These are phyloP conservation scores for Tor tambroides DNA, from an alignment of 2,113 vertebrate species.

Conservation along the genomic window DNA sequence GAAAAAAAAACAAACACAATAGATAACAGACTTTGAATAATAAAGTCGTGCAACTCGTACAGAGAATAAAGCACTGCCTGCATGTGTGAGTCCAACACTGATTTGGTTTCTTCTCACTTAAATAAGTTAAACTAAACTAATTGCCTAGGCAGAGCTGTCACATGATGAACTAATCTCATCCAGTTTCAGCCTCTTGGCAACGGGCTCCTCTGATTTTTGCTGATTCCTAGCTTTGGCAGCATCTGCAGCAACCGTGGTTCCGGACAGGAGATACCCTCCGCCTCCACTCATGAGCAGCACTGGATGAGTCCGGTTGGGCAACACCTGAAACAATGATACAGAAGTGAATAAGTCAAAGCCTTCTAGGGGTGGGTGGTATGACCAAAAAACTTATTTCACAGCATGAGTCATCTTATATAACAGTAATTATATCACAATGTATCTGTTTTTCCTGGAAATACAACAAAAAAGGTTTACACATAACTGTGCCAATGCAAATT, in stretches of 20 bases:
- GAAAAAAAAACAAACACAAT: constrained; percentile 5
- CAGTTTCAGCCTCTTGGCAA: constrained; percentile 85
- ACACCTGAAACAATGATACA: constrained; percentile 75
- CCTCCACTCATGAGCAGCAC: constrained; percentile 92
- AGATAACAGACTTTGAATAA: constrained; percentile 49
- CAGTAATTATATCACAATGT: background rate
- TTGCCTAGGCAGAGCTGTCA: constrained; percentile 32
- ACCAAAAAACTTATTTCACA: background rate
- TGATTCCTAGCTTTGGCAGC: constrained; percentile 62
- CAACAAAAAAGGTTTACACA: background rate
- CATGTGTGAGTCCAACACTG: constrained; percentile 3
- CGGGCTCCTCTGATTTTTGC: constrained; percentile 78
- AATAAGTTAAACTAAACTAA: constrained; percentile 44
- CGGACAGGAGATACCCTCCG: constrained; percentile 91
- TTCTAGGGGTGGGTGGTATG: background rate
- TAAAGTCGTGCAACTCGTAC: constrained; percentile 45
- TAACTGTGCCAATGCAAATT: background rate
- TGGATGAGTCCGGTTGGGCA: constrained; percentile 94
- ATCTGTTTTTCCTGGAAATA: background rate
- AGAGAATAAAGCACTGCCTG: constrained; percentile 13
- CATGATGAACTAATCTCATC: constrained; percentile 72
- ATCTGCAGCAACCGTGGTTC: constrained; percentile 83
- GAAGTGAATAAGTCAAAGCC: background rate
- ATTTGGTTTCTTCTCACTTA: constrained; percentile 39
- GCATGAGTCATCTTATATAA: background rate